Base-by-base conservation (phyloP, 2,888 invertebrate genomes). In the Geotrupes spiniger region DNA sequence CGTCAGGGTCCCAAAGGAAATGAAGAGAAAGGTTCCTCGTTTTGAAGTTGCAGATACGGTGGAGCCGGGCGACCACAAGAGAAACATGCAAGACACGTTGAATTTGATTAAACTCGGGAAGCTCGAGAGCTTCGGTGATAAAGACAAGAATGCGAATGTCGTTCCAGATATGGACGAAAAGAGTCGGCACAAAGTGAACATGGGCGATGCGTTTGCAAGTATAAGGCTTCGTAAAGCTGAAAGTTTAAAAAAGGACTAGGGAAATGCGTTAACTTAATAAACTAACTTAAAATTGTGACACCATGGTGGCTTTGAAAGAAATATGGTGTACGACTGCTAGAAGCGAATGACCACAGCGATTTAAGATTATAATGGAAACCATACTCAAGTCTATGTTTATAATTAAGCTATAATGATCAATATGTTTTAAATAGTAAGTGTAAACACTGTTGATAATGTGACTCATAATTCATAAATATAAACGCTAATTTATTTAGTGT, bases 151-250 rank as follows among this genome's bases (percentile, higher is more conserved):
- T 21, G 21, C 6, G 6, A 21, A 21, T n/a, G n/a, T n/a, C n/a
- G n/a, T n/a, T n/a, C 9, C 4, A 11, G 29, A 10, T 15, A 8
- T 2, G 6, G 33, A 39, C 26, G 46, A 38, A 38, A 36, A 43
- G 21, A 12, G 43, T 6, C 1, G 38, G 33, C 60, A 51, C 45
- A 59, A 51, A 50, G 46, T 51, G 41, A 55, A 36, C 54, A 64
- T 54, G 65, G 50, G 59, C 16, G 60, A 61, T 50, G 61, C 64
- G 11, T 62, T 68, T 42, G 59, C 56, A 27, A 64, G 58, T 42
- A 63, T 66, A 42, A 60, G 54, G 50, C 49, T 64, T 43, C 57
- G 61, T 16, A 61, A 62, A 40, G 27, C 44, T 4, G 54, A 52
- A 4, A 57, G 55, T 47, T 49, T 56, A 40, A 51, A 51, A 39